Conservation (phyloP, 1,140 invertebrate species). For the Drosophila carrolli region DNA sequence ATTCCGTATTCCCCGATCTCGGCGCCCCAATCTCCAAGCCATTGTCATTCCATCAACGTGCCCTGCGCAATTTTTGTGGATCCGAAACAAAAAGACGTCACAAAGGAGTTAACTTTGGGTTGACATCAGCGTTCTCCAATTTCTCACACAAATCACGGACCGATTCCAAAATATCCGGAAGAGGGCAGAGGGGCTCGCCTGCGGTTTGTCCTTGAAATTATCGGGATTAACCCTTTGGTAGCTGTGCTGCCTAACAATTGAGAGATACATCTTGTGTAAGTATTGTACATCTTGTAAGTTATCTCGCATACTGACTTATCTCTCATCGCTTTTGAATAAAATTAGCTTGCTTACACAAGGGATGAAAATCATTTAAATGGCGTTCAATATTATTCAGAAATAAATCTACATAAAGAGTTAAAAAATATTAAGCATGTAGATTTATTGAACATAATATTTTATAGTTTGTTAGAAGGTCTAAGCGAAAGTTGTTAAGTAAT, state of each 20-base stretch:
- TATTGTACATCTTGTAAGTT: background rate
- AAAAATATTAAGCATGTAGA: too few species aligned
- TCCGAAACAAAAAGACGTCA: slow-evolving; percentile 16
- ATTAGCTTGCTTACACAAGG: background rate
- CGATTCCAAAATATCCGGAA: background rate
- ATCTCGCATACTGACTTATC: background rate
- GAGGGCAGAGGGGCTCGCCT: slow-evolving; percentile 3
- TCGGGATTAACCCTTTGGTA: background rate
- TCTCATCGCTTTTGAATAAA: background rate
- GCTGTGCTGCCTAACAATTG: background rate
- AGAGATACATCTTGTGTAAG: background rate
- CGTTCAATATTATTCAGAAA: too few species aligned
- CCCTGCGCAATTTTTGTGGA: slow-evolving; percentile 17
- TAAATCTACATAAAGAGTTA: too few species aligned
- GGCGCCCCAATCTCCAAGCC: background rate
- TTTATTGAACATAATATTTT: too few species aligned
- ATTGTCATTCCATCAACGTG: slow-evolving; percentile 39
- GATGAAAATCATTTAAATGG: too few species aligned
- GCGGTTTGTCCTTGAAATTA: slow-evolving; percentile 4
- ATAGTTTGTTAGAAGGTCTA: too few species aligned
- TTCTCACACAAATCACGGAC: slow-evolving; percentile 22
- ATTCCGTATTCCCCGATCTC: slow-evolving; percentile 19
- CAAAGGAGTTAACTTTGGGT: background rate
- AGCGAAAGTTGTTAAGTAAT: too few species aligned
- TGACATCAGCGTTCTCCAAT: slow-evolving; percentile 18